Base-by-base conservation (phyloP, 37 sponge, comb jelly and placozoan species). In the Beroe forskalii region DNA sequence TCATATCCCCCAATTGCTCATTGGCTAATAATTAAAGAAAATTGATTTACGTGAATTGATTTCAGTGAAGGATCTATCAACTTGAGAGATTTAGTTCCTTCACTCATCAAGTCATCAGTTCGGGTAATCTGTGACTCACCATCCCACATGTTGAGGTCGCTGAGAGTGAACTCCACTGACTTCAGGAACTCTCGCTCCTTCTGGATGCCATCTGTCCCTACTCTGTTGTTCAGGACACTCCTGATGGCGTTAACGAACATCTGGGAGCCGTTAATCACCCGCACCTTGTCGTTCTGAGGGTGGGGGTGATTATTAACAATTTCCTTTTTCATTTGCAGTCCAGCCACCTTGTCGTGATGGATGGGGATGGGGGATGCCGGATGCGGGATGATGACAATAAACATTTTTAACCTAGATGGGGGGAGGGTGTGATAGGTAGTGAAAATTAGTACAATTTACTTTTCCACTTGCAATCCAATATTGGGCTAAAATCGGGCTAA, bases 101-200 rank as follows among this genome's bases (percentile, higher is more conserved):
- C n/a, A n/a, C n/a, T n/a, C n/a, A n/a, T n/a, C n/a, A n/a, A n/a
- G n/a, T n/a, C n/a, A n/a, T n/a, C n/a, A n/a, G n/a, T n/a, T n/a
- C n/a, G n/a, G n/a, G n/a, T n/a, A n/a, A n/a, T n/a, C n/a, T n/a
- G n/a, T 72, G 35, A 44, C 86, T 25, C 12, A 80, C 86, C 86
- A 43, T 80, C 86, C 86, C 86, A 80, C 25, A 80, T 80, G 48
- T 80, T 80, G 28, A 80, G 86, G 27, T 80, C 86, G 48, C 55
- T 80, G 55, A 80, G 86, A 25, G 86, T 80, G 55, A 80, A 80
- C 55, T 80, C 86, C 55, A 80, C 86, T 23, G 86, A 80, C 28
- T 80, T 80, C 48, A 80, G 31, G 55, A 80, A 80, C 55, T 80
- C 86, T 27, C 86, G 28, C 55, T 80, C 86, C 55, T 80, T 80